A percentile compares a stretch with the other conserved stretches of the same genome.
Conservation (phyloP, 1,140 invertebrate species). For the Scaptomyza pallida region DNA sequence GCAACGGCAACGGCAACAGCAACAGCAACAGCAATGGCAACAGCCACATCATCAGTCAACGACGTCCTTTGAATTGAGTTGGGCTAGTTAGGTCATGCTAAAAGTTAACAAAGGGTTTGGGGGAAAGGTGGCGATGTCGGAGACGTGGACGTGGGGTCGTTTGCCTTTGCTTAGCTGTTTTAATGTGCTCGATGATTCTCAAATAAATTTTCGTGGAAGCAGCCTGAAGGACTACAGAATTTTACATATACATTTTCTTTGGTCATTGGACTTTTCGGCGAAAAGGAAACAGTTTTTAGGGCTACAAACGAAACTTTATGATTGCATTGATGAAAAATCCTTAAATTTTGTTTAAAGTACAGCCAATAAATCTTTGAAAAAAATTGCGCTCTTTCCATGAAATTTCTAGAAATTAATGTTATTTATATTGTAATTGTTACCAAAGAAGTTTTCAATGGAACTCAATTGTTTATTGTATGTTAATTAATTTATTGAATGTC, state of each 20-base stretch:
- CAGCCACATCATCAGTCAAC: constrained; percentile 71
- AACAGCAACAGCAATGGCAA: constrained; percentile 47
- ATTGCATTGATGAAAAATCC: neutral
- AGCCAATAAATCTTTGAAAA: neutral
- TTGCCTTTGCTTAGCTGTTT: constrained; percentile 25
- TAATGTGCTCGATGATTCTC: constrained; percentile 74
- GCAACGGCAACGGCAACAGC: constrained; percentile 16
- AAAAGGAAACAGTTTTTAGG: neutral
- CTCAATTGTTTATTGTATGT: constrained; percentile 1
- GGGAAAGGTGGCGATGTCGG: neutral
- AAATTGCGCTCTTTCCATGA: neutral
- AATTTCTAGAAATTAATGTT: neutral
- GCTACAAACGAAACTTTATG: neutral
- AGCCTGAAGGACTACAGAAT: constrained; percentile 2
- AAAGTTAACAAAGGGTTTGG: constrained; percentile 20
- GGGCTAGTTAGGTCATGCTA: constrained; percentile 54
- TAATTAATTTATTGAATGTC: constrained; percentile 6
- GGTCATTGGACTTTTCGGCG: neutral
- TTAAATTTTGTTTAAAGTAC: neutral
- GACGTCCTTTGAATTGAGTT: constrained; percentile 60
- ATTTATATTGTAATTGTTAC: neutral
- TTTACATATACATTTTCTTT: neutral
- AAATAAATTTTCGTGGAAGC: constrained; percentile 58
- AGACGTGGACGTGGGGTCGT: neutral
- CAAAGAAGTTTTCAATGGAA: neutral